These are phyloP conservation scores for Agriopis marginaria DNA, from an alignment of 2,888 invertebrate genomes.

Conservation along the genomic window DNA sequence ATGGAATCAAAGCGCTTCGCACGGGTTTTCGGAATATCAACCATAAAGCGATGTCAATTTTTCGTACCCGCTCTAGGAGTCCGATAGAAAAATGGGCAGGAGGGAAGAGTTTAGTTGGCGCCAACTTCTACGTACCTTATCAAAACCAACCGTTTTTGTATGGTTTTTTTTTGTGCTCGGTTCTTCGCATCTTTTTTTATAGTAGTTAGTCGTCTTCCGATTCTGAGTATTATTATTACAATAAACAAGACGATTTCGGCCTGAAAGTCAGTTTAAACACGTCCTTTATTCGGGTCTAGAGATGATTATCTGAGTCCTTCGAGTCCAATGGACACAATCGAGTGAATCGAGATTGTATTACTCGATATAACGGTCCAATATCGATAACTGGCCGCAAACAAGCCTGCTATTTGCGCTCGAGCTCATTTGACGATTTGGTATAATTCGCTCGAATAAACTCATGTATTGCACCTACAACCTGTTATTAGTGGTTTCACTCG, in stretches of 20 bases:
- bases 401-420: conserved; percentile 22
- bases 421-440: conserved; percentile 24
- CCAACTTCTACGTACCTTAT: too few relatives aligned
- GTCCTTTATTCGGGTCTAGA: conserved; percentile 18
- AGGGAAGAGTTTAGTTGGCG: too few relatives aligned
- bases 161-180: too few relatives aligned
- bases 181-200: too few relatives aligned
- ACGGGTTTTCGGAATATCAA: too few relatives aligned
- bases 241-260: neutral
- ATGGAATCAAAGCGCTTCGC: too few relatives aligned
- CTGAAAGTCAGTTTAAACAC: conserved; percentile 4
- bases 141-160: too few relatives aligned
- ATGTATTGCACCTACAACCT: neutral
- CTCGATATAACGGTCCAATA: conserved; percentile 32
- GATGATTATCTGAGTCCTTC: conserved; percentile 13
- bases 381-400: conserved; percentile 40
- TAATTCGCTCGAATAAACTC: conserved; percentile 20
- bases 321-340: conserved; percentile 16
- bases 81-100: too few relatives aligned
- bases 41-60: too few relatives aligned
- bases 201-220: neutral
- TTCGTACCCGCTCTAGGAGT: too few relatives aligned
- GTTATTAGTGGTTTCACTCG: neutral
- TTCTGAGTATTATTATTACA: neutral
- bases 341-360: conserved; percentile 26